Conservation (phyloP, 1,140 invertebrate species). For the Zaprionus gabonicus region DNA sequence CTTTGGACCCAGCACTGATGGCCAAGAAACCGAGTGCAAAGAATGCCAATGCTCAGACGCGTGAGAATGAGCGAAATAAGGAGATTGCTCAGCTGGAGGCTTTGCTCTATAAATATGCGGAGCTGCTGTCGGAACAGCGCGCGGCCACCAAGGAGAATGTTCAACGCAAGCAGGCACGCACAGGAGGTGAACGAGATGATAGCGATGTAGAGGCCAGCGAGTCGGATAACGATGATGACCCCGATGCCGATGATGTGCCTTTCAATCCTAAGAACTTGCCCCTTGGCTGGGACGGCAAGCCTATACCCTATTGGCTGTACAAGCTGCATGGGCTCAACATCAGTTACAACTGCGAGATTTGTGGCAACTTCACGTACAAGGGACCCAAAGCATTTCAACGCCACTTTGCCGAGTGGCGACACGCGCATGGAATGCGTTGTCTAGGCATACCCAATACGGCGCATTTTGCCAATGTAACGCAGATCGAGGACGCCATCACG, state of each 20-base stretch:
- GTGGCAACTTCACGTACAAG: slow-evolving; percentile 99
- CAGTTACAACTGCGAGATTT: slow-evolving; percentile 99
- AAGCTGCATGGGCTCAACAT: slow-evolving; percentile 99
- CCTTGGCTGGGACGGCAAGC: slow-evolving; percentile 99
- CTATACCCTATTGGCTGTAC: slow-evolving; percentile 99
- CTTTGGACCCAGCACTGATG: slow-evolving; percentile 95
- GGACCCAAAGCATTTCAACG: slow-evolving; percentile 99
- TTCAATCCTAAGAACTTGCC: slow-evolving; percentile 99
- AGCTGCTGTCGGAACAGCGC: slow-evolving; percentile 93
- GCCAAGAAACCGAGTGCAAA: slow-evolving; percentile 91
- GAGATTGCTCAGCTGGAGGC: slow-evolving; percentile 95
- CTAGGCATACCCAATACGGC: slow-evolving; percentile 99
- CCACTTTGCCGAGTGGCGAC: slow-evolving; percentile 99
- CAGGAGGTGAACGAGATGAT: slow-evolving; percentile 96
- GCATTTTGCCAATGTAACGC: slow-evolving; percentile 99
- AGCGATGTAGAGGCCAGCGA: slow-evolving; percentile 96
- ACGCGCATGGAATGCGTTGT: slow-evolving; percentile 99
- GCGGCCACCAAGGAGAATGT: slow-evolving; percentile 98
- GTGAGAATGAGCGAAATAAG: slow-evolving; percentile 90
- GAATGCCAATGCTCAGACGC: slow-evolving; percentile 87
- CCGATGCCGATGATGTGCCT: slow-evolving; percentile 95
- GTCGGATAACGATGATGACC: slow-evolving; percentile 93
- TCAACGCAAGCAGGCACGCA: slow-evolving; percentile 98
- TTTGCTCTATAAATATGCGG: slow-evolving; percentile 94
- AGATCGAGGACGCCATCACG: slow-evolving; percentile 98